Conservation (phyloP, 2,113 vertebrate species). For the Chrysochloris asiatica region DNA sequence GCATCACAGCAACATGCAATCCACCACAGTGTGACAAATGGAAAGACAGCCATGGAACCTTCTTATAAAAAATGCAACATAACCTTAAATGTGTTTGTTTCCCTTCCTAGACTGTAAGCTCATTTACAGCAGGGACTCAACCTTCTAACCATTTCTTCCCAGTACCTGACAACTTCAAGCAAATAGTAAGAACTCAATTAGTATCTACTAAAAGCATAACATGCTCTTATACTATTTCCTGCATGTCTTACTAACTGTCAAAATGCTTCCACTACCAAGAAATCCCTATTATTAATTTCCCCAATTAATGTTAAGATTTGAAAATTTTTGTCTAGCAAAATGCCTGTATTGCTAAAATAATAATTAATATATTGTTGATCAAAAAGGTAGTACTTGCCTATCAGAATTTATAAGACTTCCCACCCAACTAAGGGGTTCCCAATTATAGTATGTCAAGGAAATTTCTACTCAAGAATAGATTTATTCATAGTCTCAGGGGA, state of each 20-base stretch:
- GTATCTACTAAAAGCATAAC: accelerated
- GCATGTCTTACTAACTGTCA: not conserved
- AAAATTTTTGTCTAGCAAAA: constrained; percentile 14
- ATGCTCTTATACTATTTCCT: not conserved
- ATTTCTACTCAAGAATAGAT: not conserved
- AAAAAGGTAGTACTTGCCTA: not conserved
- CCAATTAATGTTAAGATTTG: not conserved
- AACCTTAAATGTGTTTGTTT: not conserved
- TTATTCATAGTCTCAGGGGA: no score
- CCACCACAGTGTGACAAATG: no score
- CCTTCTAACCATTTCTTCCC: not conserved
- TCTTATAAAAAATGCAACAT: not conserved
- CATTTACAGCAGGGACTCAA: not conserved
- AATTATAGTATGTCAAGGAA: not conserved
- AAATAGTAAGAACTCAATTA: not conserved
- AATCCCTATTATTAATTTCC: not conserved
- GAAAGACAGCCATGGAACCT: not conserved
- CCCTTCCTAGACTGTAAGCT: not conserved
- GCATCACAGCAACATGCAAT: no score
- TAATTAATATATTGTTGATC: not conserved
- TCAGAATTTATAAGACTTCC: not conserved
- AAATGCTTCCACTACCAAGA: not conserved
- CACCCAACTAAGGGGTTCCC: not conserved
- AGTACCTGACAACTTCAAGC: not conserved
- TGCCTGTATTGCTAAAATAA: not conserved